Base-by-base conservation (phyloP, 2,797 vertebrate genomes). In the Spatula versicolor region DNA sequence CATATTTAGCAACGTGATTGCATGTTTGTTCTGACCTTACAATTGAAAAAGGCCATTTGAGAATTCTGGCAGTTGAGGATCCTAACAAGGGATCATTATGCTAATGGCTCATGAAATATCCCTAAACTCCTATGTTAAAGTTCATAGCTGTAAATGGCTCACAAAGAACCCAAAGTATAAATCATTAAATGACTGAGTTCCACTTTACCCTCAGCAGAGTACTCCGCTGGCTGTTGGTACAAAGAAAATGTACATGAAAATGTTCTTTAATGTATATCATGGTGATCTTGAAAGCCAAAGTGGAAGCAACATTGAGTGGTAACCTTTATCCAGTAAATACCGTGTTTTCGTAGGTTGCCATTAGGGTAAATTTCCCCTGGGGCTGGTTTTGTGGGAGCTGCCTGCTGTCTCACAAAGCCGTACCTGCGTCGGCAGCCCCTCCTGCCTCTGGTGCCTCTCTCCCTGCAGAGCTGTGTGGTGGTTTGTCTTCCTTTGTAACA, bases 21-120 rank as follows among this genome's bases (percentile, higher is more conserved):
- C 66, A 69, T 95, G 86, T 97, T 97, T 97, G 73, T 96, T 95
- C 91, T 92, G 92, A 97, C 96, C 82, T 92, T 95, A 80, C 9
- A 26, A 72, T 77, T 92, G 69, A 35, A 79, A 95, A 96, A 92
- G n/a, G 67, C 48, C 35, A 33, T 88, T 93, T 83, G 84, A 97
- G 91, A 83, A 90, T 56, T 86, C 41, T 91, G 31, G 37, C 60
- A 52, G 89, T 96, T 95, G 82, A 97, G 92, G 62, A 94, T 60
- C 74, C 64, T 95, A 67, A 82, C 50, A 90, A 91, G 72, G n/a
- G 10, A 71, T 83, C 66, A 28, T 95, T 97, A 77, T 66, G 60
- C 77, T 95, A 97, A 97, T 93, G 55, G 84, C 22, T 93, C 64
- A 31, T 93, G 93, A 92, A 94, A 90, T 93, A 93, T 55, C 74